Evolutionary conservation across 92 coral and sea anemone species (phyloP).

Genomic region (Chrysogorgia sp.): DNA sequence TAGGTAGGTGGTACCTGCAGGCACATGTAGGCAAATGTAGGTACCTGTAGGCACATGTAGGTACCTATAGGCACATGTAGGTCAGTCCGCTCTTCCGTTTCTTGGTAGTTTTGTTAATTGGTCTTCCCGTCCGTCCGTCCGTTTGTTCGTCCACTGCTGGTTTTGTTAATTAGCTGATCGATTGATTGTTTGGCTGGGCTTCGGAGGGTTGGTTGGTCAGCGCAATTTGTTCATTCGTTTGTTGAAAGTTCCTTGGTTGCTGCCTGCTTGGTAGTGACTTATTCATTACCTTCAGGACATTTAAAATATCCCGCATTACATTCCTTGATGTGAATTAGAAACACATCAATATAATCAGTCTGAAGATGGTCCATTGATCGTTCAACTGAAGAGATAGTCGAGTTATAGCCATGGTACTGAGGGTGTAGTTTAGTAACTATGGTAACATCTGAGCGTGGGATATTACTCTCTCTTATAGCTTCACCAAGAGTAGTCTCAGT

Average conservation of each 20-base stretch:
- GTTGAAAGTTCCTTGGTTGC: too few relatives aligned
- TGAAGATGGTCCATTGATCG: constrained; percentile 73
- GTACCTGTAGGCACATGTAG: too few relatives aligned
- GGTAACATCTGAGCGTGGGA: constrained; percentile 78
- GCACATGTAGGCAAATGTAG: too few relatives aligned
- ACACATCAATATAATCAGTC: constrained; percentile 94
- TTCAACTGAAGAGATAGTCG: constrained; percentile 75
- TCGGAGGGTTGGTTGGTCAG: too few relatives aligned
- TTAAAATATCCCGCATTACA: constrained; percentile 73
- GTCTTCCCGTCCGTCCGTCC: not conserved
- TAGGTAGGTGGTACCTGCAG: too few relatives aligned
- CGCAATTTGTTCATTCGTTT: too few relatives aligned
- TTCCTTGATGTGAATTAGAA: constrained; percentile 77
- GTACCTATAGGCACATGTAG: not conserved
- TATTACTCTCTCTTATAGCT: constrained; percentile 78
- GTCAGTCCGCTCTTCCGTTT: not conserved
- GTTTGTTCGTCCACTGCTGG: too few relatives aligned
- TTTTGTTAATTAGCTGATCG: too few relatives aligned
- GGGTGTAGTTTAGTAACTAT: constrained; percentile 95
- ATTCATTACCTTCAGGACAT: constrained; percentile 73
- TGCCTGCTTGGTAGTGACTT: too few relatives aligned
- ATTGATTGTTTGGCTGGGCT: too few relatives aligned
- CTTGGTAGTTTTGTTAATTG: not conserved
- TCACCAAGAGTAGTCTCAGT: constrained; percentile 78
- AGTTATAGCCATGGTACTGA: constrained; percentile 74